These are phyloP conservation scores for Buphagus erythrorhynchus DNA, from an alignment of 2,797 vertebrate species.

Conservation along the genomic window DNA sequence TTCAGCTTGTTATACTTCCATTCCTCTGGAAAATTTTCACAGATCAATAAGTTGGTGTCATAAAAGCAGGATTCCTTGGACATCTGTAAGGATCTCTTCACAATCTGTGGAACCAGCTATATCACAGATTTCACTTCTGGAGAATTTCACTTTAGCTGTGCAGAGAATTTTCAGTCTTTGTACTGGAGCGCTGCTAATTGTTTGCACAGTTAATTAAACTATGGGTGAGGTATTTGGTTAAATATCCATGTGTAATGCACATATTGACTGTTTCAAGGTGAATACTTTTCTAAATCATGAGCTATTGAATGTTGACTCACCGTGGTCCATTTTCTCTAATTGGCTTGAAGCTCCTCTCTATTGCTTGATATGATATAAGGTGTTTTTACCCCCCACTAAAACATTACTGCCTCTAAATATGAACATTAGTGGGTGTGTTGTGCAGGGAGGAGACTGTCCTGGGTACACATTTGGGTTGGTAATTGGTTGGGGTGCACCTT, in stretches of 20 bases:
- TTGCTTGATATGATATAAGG: neutral
- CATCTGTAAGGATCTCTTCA: neutral
- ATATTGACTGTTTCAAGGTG: slow-evolving; percentile 69
- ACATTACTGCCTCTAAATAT: neutral
- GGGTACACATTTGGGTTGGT: neutral
- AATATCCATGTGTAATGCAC: slow-evolving; percentile 37
- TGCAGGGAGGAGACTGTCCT: neutral
- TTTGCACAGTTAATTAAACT: slow-evolving; percentile 71
- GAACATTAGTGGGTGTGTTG: neutral
- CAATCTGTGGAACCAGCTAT: neutral
- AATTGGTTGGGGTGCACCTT: neutral
- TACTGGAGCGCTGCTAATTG: slow-evolving; percentile 35
- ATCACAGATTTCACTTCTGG: neutral
- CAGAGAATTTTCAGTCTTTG: slow-evolving; percentile 2
- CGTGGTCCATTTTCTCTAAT: slow-evolving; percentile 33
- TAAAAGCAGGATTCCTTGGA: neutral
- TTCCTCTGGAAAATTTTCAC: neutral
- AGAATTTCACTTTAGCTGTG: neutral
- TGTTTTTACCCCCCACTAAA: neutral
- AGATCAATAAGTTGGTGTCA: neutral
- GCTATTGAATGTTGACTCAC: slow-evolving; percentile 59
- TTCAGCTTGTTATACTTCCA: neutral
- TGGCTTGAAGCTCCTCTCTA: neutral
- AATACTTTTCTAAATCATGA: slow-evolving; percentile 55
- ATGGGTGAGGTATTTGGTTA: slow-evolving; percentile 41